Evolutionary conservation across 2,797 vertebrate genomes (phyloP).

Genomic region (Eospalax fontanierii): DNA sequence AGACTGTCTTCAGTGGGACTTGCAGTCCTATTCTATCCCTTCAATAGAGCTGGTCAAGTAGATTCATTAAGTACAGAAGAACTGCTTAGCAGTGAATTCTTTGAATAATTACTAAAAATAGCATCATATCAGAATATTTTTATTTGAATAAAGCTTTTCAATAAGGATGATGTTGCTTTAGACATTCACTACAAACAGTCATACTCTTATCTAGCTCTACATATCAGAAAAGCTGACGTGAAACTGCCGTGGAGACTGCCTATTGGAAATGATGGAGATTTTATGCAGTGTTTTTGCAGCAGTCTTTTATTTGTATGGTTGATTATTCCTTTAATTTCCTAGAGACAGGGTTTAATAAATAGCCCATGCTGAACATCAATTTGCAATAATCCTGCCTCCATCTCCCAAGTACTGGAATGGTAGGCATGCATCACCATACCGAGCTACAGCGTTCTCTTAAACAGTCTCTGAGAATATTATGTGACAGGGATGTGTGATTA

Average conservation of each 20-base stretch:
- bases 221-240: neutral
- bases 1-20: neutral
- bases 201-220: neutral
- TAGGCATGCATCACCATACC: neutral
- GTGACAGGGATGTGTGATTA: slow-evolving; percentile 6
- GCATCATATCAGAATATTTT: neutral
- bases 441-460: neutral
- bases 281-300: neutral
- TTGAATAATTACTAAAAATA: neutral
- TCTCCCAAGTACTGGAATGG: neutral
- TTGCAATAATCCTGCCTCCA: neutral
- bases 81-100: slow-evolving; percentile 24
- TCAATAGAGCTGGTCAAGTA: neutral
- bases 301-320: neutral
- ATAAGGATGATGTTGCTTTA: neutral
- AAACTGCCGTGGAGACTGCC: neutral
- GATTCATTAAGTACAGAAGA: neutral
- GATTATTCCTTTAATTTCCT: neutral
- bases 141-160: slow-evolving; percentile 35
- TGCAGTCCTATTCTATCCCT: neutral
- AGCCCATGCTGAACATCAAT: neutral
- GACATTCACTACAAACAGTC: neutral
- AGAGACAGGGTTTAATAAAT: neutral
- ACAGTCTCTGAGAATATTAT: slow-evolving; percentile 10
- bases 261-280: slow-evolving; percentile 4